Conservation (phyloP, 2,888 invertebrate species). For the Phasia obesa region DNA sequence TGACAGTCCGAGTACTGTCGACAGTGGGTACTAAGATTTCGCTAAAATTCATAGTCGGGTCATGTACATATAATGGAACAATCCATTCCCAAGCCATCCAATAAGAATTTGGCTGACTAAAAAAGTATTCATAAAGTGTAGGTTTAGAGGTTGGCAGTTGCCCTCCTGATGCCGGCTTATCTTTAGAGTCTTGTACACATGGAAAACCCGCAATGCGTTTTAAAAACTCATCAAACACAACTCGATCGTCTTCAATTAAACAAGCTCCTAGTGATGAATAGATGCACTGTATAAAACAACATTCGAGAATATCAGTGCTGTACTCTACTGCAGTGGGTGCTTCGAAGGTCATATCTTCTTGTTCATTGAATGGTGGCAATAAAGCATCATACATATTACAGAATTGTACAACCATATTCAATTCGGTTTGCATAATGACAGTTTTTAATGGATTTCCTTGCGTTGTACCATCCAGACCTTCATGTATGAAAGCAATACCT, state of each 20-base stretch:
- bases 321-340: constrained; percentile 83
- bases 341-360: constrained; percentile 78
- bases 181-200: constrained; percentile 86
- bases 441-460: constrained; percentile 89
- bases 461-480: constrained; percentile 89
- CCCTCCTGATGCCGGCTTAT: constrained; percentile 86
- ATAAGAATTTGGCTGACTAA: constrained; percentile 85
- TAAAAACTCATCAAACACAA: constrained; percentile 90
- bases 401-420: constrained; percentile 94
- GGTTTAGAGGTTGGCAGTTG: constrained; percentile 89
- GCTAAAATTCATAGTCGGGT: constrained; percentile 87
- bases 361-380: constrained; percentile 82
- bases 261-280: constrained; percentile 94
- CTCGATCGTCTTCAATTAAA: constrained; percentile 87
- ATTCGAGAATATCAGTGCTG: constrained; percentile 86
- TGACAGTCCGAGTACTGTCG: constrained; percentile 91
- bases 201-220: constrained; percentile 87
- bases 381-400: constrained; percentile 91
- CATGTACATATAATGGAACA: constrained; percentile 90
- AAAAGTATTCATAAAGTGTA: constrained; percentile 91
- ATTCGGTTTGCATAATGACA: constrained; percentile 91
- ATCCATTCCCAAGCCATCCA: constrained; percentile 95
- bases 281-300: constrained; percentile 88
- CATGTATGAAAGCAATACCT: constrained; percentile 88
- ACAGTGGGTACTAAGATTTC: constrained; percentile 95